These are phyloP conservation scores for Tachuris rubrigastra DNA, from an alignment of 2,113 vertebrate genomes.

Conservation along the genomic window DNA sequence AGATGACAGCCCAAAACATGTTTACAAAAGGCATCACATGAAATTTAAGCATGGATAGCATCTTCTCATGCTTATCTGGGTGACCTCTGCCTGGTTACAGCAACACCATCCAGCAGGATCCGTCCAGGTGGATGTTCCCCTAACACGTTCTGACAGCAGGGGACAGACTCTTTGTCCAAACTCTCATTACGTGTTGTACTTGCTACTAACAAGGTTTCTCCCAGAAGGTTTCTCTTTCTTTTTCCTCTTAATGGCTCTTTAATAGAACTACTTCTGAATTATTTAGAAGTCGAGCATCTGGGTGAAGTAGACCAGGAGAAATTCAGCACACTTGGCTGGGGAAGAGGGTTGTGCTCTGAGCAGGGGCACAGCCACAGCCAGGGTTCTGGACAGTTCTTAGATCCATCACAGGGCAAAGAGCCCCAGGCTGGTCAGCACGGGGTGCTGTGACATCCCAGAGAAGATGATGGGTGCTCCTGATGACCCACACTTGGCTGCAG, in stretches of 20 bases:
- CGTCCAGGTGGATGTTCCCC: neutral
- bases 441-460: neutral
- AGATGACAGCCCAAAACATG: neutral
- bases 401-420: neutral
- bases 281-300: conserved; percentile 45
- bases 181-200: neutral
- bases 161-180: neutral
- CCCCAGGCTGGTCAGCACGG: neutral
- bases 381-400: neutral
- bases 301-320: neutral
- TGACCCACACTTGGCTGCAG: neutral
- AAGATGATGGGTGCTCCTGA: fast-evolving
- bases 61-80: neutral
- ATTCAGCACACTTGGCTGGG: neutral
- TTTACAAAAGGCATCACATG: neutral
- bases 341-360: neutral
- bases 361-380: neutral
- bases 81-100: neutral
- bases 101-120: fast-evolving
- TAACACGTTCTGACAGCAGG: neutral
- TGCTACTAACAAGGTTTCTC: conserved; percentile 24
- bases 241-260: conserved; percentile 33
- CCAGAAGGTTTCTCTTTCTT: neutral
- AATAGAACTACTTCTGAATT: conserved; percentile 38
- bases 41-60: neutral